Percentiles rank a stretch among this genome's conserved stretches.
phyloP scores from a whole-genome alignment of 2,888 invertebrate species.

The Napeogenes sylphis region DNA sequence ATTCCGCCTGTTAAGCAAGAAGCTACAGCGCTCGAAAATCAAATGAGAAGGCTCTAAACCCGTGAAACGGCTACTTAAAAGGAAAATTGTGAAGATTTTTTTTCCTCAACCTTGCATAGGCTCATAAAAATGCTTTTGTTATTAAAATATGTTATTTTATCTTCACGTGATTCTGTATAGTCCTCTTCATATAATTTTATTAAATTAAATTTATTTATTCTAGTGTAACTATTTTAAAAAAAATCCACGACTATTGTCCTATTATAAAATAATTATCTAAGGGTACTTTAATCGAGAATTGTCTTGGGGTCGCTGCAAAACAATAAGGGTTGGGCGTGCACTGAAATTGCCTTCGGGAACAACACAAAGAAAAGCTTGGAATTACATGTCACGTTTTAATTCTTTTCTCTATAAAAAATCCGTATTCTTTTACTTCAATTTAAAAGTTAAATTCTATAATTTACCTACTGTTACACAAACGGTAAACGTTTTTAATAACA shows the following conservation, averaged over 20 bases:
- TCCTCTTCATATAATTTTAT: too few species aligned
- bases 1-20: constrained; percentile 6
- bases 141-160: too few species aligned
- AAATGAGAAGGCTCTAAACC: constrained; percentile 4
- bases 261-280: background rate
- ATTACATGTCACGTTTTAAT: constrained; percentile 2
- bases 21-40: constrained; percentile 4
- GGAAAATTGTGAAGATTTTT: constrained; percentile 3
- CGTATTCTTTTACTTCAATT: too few species aligned
- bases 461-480: too few species aligned
- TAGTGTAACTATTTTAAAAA: background rate
- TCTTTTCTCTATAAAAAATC: background rate
- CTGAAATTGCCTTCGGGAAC: constrained; percentile 1
- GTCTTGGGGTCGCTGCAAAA: constrained; percentile 1
- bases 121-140: too few species aligned
- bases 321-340: background rate
- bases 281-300: constrained; percentile 1
- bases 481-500: too few species aligned
- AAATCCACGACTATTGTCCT: background rate
- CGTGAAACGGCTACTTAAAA: constrained; percentile 6
- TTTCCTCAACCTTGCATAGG: background rate
- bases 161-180: too few species aligned
- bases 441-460: too few species aligned
- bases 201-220: background rate
- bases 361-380: background rate